A percentile compares a stretch with the other conserved stretches of the same genome.
These are phyloP conservation scores for Trypoxylus dichotomus DNA, from an alignment of 1,140 invertebrate genomes.

Conservation along the genomic window DNA sequence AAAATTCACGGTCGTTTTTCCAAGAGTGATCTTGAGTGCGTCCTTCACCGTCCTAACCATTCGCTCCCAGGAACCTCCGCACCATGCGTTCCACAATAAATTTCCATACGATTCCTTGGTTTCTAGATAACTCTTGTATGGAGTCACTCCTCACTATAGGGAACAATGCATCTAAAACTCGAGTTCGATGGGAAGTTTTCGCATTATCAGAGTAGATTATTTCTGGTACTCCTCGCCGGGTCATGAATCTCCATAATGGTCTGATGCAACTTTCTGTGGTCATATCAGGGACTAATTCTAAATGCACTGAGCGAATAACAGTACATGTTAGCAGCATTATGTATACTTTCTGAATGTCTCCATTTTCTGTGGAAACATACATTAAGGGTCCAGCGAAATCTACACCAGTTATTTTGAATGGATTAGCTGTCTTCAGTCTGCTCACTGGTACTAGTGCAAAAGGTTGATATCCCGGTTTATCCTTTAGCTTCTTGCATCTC, in stretches of 20 bases:
- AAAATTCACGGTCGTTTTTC: no score
- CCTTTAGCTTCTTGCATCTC: conserved; percentile 30
- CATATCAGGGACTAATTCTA: conserved; percentile 27
- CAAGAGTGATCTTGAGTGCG: no score
- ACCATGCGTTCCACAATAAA: no score
- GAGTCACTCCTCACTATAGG: no score
- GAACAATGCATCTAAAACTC: no score
- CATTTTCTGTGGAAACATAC: conserved; percentile 4
- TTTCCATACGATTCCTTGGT: no score
- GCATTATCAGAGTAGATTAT: no score
- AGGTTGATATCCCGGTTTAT: background rate
- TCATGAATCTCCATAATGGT: background rate
- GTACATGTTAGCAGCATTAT: conserved; percentile 44
- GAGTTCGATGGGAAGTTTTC: no score
- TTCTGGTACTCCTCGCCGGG: conserved; percentile 4
- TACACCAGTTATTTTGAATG: conserved; percentile 40
- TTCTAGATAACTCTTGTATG: no score
- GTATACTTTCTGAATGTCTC: conserved; percentile 40
- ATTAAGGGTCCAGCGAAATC: conserved; percentile 48
- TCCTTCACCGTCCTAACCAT: no score
- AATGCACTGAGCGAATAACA: conserved; percentile 24
- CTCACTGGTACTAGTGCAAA: conserved; percentile 34
- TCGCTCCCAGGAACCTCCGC: no score
- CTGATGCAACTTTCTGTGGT: conserved; percentile 12
- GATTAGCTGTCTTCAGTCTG: conserved; percentile 36